Evolutionary conservation across 35 echinoderm and acorn worm genomes (phyloP).

Genomic region (Apostichopus japonicus): DNA sequence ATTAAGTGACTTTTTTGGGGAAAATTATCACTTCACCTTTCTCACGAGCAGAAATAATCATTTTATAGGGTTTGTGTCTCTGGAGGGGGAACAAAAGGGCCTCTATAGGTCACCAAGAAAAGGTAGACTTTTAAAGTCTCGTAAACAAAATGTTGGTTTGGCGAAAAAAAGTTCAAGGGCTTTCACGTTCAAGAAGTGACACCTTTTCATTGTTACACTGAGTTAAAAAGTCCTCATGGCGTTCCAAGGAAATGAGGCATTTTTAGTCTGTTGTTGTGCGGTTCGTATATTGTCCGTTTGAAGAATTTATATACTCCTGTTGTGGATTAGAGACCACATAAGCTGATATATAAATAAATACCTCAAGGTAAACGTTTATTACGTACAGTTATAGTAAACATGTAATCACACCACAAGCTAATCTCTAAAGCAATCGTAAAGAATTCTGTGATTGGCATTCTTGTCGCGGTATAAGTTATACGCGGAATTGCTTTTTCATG

Average conservation of each 20-base stretch:
- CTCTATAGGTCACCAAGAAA: not conserved
- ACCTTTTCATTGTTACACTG: not conserved
- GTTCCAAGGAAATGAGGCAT: not conserved
- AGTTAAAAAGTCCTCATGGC: not conserved
- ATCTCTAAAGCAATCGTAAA: not conserved
- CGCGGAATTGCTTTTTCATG: no score
- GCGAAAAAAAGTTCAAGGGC: not conserved
- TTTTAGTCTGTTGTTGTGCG: not conserved
- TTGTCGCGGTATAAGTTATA: not conserved
- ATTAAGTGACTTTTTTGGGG: not conserved
- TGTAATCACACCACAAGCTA: not conserved
- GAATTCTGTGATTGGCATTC: not conserved
- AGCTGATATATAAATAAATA: not conserved
- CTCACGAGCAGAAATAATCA: not conserved
- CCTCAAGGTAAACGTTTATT: not conserved
- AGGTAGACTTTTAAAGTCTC: not conserved
- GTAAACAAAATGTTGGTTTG: not conserved
- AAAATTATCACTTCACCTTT: not conserved
- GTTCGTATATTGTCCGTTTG: not conserved
- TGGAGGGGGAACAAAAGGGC: not conserved
- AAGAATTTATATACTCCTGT: no score
- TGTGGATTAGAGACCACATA: not conserved
- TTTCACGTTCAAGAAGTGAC: not conserved
- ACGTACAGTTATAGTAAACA: not conserved
- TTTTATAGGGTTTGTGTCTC: not conserved